These are phyloP conservation scores for Drosophila ficusphila DNA, from an alignment of 1,140 invertebrate species.

Conservation along the genomic window DNA sequence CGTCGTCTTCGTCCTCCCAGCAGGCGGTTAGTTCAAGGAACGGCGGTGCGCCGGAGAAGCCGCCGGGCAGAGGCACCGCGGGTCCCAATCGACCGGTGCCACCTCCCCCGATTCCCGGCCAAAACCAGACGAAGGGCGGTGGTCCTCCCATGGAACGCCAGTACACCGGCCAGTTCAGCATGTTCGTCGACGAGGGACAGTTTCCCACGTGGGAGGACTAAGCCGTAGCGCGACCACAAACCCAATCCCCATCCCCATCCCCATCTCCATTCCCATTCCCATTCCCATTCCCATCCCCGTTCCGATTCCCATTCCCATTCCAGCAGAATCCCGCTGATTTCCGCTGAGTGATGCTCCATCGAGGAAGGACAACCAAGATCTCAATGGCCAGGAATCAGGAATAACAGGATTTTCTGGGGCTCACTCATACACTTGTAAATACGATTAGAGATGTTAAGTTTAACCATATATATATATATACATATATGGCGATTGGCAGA, in stretches of 20 bases:
- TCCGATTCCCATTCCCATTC: neutral
- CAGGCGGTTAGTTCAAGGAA: conserved; percentile 31
- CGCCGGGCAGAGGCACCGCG: conserved; percentile 5
- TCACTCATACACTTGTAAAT: conserved; percentile 72
- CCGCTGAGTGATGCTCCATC: neutral
- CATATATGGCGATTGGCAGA: conserved; percentile 26
- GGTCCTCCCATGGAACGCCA: conserved; percentile 59
- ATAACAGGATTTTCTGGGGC: conserved; percentile 2
- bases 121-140: conserved; percentile 21
- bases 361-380: conserved; percentile 1
- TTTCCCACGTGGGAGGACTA: conserved; percentile 84
- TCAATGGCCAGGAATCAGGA: neutral
- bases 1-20: conserved; percentile 30
- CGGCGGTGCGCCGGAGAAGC: conserved; percentile 34
- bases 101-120: conserved; percentile 17
- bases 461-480: no score
- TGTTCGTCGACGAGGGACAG: conserved; percentile 83
- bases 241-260: neutral
- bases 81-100: conserved; percentile 5
- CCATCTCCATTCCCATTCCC: neutral
- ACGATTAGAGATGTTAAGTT: conserved; percentile 71
- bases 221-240: conserved; percentile 4
- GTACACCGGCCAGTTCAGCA: conserved; percentile 76
- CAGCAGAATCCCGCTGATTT: neutral
- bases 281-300: neutral